These are phyloP conservation scores for Scytalopus superciliaris DNA, from an alignment of 2,113 vertebrate genomes.

Conservation along the genomic window DNA sequence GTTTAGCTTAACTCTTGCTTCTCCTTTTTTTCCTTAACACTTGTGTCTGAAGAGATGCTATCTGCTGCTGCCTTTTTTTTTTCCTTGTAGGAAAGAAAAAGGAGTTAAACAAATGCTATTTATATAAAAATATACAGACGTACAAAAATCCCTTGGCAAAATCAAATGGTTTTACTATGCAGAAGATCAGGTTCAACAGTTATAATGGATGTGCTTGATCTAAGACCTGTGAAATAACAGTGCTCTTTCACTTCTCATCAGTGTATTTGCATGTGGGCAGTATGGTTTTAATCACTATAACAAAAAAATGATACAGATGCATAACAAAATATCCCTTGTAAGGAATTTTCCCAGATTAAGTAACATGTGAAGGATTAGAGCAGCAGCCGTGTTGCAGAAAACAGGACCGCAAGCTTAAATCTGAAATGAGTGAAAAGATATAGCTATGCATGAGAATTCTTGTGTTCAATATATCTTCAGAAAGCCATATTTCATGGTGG, in stretches of 20 bases:
- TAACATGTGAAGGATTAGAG: neutral
- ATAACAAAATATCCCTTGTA: neutral
- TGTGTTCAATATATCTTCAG: neutral
- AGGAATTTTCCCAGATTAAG: constrained; percentile 10
- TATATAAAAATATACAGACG: neutral
- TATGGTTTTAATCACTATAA: neutral
- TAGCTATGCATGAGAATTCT: neutral
- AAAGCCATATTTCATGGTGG: neutral
- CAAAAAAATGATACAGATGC: neutral
- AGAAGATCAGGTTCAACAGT: neutral
- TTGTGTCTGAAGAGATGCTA: neutral
- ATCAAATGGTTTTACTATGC: neutral
- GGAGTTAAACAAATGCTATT: neutral
- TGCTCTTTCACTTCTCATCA: neutral
- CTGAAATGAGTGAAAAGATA: neutral
- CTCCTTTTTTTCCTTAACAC: neutral
- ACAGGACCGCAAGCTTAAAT: neutral
- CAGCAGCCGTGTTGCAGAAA: neutral
- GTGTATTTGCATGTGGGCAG: neutral
- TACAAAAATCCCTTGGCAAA: neutral
- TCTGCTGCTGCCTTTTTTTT: neutral
- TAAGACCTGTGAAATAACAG: neutral
- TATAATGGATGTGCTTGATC: neutral
- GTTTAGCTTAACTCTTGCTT: constrained; percentile 35
- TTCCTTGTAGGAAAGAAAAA: neutral